Evolutionary conservation across 2,113 vertebrate genomes (phyloP).

Genomic region (Cisticola juncidis): DNA sequence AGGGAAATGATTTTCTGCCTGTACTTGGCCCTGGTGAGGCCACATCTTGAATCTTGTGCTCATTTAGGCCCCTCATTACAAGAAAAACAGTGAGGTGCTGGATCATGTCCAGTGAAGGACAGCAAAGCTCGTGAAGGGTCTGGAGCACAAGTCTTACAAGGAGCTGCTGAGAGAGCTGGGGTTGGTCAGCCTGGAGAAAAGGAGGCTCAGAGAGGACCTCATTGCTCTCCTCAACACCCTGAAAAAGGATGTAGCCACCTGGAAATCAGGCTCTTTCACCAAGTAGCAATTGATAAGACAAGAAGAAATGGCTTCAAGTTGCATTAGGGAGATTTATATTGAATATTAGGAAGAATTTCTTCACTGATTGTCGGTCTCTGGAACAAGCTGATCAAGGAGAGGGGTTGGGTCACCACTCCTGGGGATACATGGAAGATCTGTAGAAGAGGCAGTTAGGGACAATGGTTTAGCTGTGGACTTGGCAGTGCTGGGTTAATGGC

Average conservation of each 20-base stretch:
- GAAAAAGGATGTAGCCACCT: neutral
- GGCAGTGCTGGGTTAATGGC: neutral
- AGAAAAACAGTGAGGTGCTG: neutral
- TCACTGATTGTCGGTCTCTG: neutral
- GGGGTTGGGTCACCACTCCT: neutral
- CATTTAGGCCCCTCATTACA: neutral
- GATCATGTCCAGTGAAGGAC: neutral
- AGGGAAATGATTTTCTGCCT: rapidly evolving
- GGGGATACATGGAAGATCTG: neutral
- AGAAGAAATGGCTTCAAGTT: neutral
- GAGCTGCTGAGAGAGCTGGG: neutral
- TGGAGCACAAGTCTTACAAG: neutral
- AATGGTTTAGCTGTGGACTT: neutral
- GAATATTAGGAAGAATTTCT: too few relatives aligned
- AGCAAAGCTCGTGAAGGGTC: neutral
- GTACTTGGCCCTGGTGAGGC: neutral
- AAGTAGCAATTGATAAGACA: neutral
- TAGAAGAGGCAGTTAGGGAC: neutral
- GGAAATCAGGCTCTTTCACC: rapidly evolving
- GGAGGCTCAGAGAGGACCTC: neutral
- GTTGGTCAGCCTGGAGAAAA: neutral
- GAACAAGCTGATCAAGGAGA: neutral
- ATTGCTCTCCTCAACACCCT: neutral
- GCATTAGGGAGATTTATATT: neutral
- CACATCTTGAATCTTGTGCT: neutral